Conservation (phyloP, 1,140 invertebrate genomes). For the Temnothorax curvispinosus region DNA sequence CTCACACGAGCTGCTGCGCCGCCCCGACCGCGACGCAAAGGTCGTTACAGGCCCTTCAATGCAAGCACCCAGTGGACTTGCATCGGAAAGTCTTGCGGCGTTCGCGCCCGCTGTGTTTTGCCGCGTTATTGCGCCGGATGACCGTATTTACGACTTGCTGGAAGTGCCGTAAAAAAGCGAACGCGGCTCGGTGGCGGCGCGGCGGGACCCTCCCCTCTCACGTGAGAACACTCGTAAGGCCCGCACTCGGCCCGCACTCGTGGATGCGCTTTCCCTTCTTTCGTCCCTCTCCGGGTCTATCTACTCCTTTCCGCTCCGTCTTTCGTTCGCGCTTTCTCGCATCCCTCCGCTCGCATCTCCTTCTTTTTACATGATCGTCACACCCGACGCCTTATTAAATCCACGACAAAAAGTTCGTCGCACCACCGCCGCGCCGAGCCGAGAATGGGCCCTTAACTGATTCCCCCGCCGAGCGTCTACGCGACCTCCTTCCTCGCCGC, state of each 20-base stretch:
- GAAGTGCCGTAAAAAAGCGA: slow-evolving; percentile 78
- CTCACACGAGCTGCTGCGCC: neutral
- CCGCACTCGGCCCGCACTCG: neutral
- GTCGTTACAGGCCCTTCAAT: slow-evolving; percentile 68
- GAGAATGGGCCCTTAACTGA: slow-evolving; percentile 56
- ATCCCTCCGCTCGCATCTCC: slow-evolving; percentile 27
- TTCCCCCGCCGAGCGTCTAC: slow-evolving; percentile 26
- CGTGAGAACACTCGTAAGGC: slow-evolving; percentile 63
- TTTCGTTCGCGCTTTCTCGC: slow-evolving; percentile 17
- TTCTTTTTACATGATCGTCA: slow-evolving; percentile 71
- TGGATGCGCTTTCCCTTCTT: neutral
- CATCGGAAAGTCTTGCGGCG: slow-evolving; percentile 52
- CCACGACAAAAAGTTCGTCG: slow-evolving; percentile 66
- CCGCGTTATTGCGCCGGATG: slow-evolving; percentile 71
- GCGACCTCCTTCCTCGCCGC: slow-evolving; percentile 45
- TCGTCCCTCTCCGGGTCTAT: slow-evolving; percentile 25
- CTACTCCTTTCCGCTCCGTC: slow-evolving; percentile 18
- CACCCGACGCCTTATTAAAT: slow-evolving; percentile 78
- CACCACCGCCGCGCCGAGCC: neutral
- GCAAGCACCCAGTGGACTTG: slow-evolving; percentile 17
- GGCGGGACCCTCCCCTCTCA: slow-evolving; percentile 12
- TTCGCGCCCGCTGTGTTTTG: slow-evolving; percentile 66
- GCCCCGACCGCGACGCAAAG: slow-evolving; percentile 6
- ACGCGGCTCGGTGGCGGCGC: neutral
- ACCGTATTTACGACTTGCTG: slow-evolving; percentile 81